Evolutionary conservation across 2,113 vertebrate genomes (phyloP).

Genomic region (Alethe diademata): DNA sequence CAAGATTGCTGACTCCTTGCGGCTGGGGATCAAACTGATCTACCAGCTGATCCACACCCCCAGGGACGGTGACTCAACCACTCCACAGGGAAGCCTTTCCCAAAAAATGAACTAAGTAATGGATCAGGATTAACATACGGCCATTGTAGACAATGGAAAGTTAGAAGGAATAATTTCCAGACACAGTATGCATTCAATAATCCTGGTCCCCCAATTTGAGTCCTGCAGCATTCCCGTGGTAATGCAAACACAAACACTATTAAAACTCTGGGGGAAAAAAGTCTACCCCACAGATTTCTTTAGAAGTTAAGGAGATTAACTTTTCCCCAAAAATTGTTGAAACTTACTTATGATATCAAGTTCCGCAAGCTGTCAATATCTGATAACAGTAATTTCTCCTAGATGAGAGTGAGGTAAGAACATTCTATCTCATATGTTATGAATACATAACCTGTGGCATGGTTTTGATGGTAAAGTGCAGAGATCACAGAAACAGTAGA

Average conservation of each 20-base stretch:
- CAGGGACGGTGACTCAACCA: background rate
- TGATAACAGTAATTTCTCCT: background rate
- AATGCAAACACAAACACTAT: background rate
- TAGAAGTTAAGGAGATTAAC: background rate
- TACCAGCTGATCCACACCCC: background rate
- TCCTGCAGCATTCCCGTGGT: background rate
- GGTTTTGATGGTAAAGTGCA: background rate
- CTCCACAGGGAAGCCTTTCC: background rate
- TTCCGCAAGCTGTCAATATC: background rate
- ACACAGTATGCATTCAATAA: background rate
- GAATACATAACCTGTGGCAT: background rate
- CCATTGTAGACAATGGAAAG: background rate
- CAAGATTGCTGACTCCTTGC: background rate
- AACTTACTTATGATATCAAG: background rate
- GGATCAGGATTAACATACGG: background rate
- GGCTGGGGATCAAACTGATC: background rate
- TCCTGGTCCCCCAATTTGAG: background rate
- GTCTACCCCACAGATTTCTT: background rate
- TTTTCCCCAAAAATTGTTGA: background rate
- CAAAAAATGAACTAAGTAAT: background rate
- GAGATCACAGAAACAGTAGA: background rate
- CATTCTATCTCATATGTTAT: background rate
- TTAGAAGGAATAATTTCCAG: constrained; percentile 7
- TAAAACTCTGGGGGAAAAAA: background rate
- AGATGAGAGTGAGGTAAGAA: background rate